Evolutionary conservation across 2,113 vertebrate genomes (phyloP), one percentile per base, ranked within the genome.

Genomic region (Charina bottae): DNA sequence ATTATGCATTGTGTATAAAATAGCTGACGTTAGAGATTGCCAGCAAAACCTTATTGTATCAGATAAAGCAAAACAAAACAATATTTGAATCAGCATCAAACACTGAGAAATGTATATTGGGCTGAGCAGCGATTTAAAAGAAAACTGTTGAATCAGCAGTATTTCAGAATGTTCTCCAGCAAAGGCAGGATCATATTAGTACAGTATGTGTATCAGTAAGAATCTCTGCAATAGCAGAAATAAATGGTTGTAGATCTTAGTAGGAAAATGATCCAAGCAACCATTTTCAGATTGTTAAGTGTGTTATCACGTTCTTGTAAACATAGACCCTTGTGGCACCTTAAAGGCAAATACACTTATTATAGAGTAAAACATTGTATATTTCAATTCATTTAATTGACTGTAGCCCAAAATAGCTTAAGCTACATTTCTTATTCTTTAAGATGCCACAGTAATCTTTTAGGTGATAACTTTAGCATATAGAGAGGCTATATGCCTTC

Each of bases 1-100:
- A 86, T 53, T n/a, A 2, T 7, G 0, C 5, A 0, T 8, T 1
- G 11, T 0, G 11, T 0, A 0, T 13, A 19, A 3, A 37, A 83
- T 46, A 1, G 19, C 58, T 42, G 15, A 10, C 7, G 1, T n/a
- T 0, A 89, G 33, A 0, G 0, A 0, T 7, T 54, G 53, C 15
- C 4, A 7, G 56, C 49, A 84, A 60, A 91, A 88, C 33, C 28
- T 91, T 68, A 83, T n/a, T 2, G 42, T 3, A 78, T 78, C 0
- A 0, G 5, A 49, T 9, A 53, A 3, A 87, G 4, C 9, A 84
- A 72, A 93, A 89, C 56, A 64, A 0, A 26, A 85, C 88, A n/a
- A 87, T 53, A 42, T 56, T 89, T 72, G 87, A 0, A 0, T 2
- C 59, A 26, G 37, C 55, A 59, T 26, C 28, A 28, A 0, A 1